Base-by-base conservation (phyloP, 2,888 invertebrate species). In the Zhuqinia jingwanae region DNA sequence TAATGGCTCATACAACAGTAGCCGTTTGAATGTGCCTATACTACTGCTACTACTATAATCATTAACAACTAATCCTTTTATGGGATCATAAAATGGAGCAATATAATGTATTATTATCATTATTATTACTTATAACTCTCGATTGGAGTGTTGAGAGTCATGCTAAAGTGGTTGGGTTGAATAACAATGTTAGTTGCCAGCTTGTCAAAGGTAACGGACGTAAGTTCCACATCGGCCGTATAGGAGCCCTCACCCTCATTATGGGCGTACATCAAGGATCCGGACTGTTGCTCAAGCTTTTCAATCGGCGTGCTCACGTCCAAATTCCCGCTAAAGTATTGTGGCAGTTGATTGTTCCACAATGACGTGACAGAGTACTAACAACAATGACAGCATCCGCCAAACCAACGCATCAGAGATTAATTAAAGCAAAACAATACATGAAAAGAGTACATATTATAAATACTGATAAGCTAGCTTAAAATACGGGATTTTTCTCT, bases 251-350 rank as follows among this genome's bases (percentile, higher is more conserved):
- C 87, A 0, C 65, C 82, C 73, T 87, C 88, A 88, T 90, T 91
- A 65, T 89, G 81, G 47, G 91, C 91, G 73, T 90, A 90, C 86
- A 88, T 89, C 13, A 89, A 42, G 45, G 85, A 86, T 6, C 70
- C 87, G 15, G 85, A 78, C 68, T 89, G 89, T 47, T 91, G 91
- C 70, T 92, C 92, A 47, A 93, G 81, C 58, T 92, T 90, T 50
- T 92, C 91, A n/a, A 93, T 91, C 90, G 93, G 93, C 2, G 93
- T 93, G 36, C 91, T 91, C 2, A 93, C 53, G 0, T 89, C 91
- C 0, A 92, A 80, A 1, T 90, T 91, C 6, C 91, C 91, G 89
- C 91, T 92, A 0, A 91, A 85, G 25, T 90, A 91, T 56, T 92
- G 85, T 0, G 91, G 89, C 20, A 91, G 90, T 11, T 92, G 92